A percentile compares a stretch with the other conserved stretches of the same genome.
phyloP scores from a whole-genome alignment of 2,797 vertebrate genomes.

The Hydrophis major region DNA sequence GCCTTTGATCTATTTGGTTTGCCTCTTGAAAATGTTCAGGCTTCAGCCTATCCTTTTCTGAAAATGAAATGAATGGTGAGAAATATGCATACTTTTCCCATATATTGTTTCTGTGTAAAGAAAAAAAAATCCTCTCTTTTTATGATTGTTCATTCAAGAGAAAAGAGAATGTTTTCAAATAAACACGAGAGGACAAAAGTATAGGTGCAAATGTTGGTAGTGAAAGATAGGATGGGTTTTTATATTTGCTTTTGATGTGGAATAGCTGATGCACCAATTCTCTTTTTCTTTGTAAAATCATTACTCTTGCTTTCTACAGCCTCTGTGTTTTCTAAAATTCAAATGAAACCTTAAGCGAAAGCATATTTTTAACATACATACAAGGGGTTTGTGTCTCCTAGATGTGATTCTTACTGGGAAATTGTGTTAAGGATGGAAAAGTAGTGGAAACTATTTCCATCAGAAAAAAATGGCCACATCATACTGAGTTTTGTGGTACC shows the following conservation, averaged over 20 bases:
- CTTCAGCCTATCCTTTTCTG: not conserved
- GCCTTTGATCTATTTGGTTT: not conserved
- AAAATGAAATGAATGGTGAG: not conserved
- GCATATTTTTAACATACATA: not conserved
- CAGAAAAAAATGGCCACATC: not conserved
- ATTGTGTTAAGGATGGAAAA: not conserved
- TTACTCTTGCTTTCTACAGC: not conserved
- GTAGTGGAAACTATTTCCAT: not conserved
- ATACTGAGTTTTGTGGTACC: not conserved
- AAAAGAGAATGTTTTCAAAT: not conserved
- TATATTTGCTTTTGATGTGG: not conserved
- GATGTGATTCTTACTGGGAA: not conserved
- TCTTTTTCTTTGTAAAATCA: not conserved
- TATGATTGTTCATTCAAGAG: not conserved
- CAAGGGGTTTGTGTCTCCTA: not conserved
- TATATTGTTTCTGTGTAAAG: not conserved
- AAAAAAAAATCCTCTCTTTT: not conserved
- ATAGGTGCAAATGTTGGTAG: not conserved
- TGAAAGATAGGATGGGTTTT: not conserved
- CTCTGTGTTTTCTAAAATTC: not conserved
- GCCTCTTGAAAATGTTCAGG: not conserved
- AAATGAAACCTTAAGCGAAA: not conserved
- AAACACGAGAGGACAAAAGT: not conserved
- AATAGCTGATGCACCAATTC: not conserved
- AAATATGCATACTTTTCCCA: not conserved